These are phyloP conservation scores for Cephus rjabovi DNA, from an alignment of 2,888 invertebrate species.

Conservation along the genomic window DNA sequence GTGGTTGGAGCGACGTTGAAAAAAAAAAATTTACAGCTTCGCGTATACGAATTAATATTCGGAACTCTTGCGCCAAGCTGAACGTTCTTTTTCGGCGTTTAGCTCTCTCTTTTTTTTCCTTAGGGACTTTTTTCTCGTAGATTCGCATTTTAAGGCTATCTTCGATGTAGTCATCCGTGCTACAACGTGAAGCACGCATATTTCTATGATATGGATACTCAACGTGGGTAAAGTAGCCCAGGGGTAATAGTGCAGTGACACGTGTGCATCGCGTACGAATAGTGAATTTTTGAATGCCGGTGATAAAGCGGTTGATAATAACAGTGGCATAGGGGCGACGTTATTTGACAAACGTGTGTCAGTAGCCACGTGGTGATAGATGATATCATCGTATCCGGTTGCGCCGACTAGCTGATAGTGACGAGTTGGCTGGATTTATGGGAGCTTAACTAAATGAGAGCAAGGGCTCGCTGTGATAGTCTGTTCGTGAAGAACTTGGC, in stretches of 20 bases:
- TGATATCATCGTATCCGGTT: constrained; percentile 32
- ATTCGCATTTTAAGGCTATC: background rate
- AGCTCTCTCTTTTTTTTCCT: background rate
- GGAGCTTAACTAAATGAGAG: constrained; percentile 34
- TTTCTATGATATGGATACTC: background rate
- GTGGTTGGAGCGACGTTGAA: background rate
- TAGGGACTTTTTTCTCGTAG: background rate
- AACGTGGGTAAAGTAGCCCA: background rate
- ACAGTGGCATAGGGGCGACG: constrained; percentile 32
- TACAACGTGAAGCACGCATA: background rate
- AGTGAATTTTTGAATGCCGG: background rate
- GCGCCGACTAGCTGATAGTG: constrained; percentile 34
- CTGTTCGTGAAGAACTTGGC: background rate
- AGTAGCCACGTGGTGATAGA: constrained; percentile 35
- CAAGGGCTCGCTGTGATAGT: constrained; percentile 18
- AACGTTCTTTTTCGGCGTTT: background rate
- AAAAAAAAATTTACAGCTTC: background rate
- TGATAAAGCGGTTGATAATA: constrained; percentile 18
- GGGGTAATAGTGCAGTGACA: background rate
- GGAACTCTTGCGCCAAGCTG: background rate
- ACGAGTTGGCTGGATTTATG: constrained; percentile 45
- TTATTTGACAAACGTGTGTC: constrained; percentile 45
- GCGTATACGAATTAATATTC: background rate
- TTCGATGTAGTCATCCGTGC: background rate
- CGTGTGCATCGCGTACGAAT: background rate